Evolutionary conservation across 2,888 invertebrate species (phyloP).

Genomic region (Scotopteryx bipunctaria): DNA sequence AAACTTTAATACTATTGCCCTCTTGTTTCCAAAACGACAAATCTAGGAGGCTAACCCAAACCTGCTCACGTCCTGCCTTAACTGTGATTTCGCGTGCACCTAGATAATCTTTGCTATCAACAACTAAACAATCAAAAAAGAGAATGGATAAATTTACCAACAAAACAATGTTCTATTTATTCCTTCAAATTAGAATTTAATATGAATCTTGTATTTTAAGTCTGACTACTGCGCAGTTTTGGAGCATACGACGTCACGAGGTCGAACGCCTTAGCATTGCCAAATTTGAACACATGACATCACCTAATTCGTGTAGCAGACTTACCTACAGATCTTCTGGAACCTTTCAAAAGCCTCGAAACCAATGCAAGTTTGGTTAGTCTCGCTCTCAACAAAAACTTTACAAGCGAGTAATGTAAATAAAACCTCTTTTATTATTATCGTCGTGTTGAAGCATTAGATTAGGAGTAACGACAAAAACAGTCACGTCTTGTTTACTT

Average conservation of each 20-base stretch:
- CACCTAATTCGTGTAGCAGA: conserved; percentile 17
- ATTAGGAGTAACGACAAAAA: conserved; percentile 50
- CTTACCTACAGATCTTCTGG: conserved; percentile 15
- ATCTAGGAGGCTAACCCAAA: too few species aligned
- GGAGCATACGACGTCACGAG: conserved; percentile 52
- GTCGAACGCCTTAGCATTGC: conserved; percentile 72
- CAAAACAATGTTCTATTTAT: conserved; percentile 6
- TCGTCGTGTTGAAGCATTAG: conserved; percentile 42
- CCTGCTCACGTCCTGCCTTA: too few species aligned
- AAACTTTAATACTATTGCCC: too few species aligned
- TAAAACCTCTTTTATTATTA: conserved; percentile 16
- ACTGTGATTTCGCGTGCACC: too few species aligned
- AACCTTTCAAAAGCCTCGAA: background rate
- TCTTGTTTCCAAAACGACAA: too few species aligned
- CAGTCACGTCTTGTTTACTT: conserved; percentile 54
- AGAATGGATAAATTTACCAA: background rate
- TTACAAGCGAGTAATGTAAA: conserved; percentile 4
- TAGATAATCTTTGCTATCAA: background rate
- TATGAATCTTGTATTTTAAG: conserved; percentile 1
- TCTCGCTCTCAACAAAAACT: background rate
- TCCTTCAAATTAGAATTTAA: conserved; percentile 4
- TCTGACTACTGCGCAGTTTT: conserved; percentile 36
- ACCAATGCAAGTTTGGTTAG: conserved; percentile 4
- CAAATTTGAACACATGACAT: conserved; percentile 61
- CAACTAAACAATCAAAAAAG: background rate